Base-by-base conservation (phyloP, 2,888 invertebrate genomes). In the Selenia dentaria region DNA sequence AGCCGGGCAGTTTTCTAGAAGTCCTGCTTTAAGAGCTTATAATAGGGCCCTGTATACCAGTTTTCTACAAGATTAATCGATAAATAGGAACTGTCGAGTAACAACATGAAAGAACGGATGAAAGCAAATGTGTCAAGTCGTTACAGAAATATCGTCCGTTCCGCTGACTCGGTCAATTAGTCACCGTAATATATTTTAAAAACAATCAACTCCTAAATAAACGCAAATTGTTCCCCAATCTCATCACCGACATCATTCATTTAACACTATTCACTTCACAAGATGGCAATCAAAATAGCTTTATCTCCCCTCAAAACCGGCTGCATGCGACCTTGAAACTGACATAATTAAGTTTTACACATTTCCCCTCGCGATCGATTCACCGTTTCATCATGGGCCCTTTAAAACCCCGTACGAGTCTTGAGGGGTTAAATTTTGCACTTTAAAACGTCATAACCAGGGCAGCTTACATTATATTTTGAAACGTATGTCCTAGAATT, bases 241-340 rank as follows among this genome's bases (percentile, higher is more conserved):
- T n/a, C 22, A 9, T 37, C 26, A 27, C 10, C 24, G 2, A 27
- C 39, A 38, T 25, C 32, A 2, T 10, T 22, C 22, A 22, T 22
- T 22, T 26, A 51, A 24, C 10, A 29, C 25, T 18, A 33, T 47
- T 36, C 31, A 16, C 33, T 37, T 26, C 39, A 34, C 48, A 35
- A 51, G 48, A 53, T 26, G 37, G 39, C 42, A 48, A 53, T 51
- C 43, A 48, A 40, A 51, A 31, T 32, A 5, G 35, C 16, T 50
- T 48, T 35, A 43, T 25, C 37, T 32, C 41, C 49, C 54, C 42
- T 48, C 40, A 29, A 38, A 35, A 42, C 24, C 11, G 56, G 41
- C 43, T 59, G 55, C 69, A 61, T 47, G 47, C 66, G 86, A 84
- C 88, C 88, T 89, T 89, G 88, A 83, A 75, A 52, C 70, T 71